These are phyloP conservation scores for Eubucco bourcierii DNA, from an alignment of 2,113 vertebrate species.

Conservation along the genomic window DNA sequence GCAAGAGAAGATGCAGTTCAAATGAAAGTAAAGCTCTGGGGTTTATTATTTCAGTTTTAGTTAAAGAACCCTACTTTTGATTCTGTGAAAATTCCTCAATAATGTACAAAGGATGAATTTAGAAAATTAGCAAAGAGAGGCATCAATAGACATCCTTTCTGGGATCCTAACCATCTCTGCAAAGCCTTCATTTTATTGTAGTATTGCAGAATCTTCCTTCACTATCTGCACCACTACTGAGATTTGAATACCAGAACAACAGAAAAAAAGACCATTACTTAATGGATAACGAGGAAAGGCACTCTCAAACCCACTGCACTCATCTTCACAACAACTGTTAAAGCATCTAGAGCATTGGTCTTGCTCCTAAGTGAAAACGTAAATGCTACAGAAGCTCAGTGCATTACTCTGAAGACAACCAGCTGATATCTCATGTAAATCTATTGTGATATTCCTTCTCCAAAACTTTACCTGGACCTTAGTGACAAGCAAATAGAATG, in stretches of 20 bases:
- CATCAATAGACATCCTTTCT: background rate
- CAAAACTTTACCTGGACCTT: background rate
- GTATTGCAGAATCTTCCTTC: background rate
- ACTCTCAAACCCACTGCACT: background rate
- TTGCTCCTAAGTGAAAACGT: background rate
- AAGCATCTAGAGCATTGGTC: background rate
- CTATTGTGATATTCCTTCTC: background rate
- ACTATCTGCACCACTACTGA: constrained; percentile 15
- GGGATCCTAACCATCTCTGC: background rate
- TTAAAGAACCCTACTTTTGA: background rate
- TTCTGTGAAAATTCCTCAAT: background rate
- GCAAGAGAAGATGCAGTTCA: background rate
- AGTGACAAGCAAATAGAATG: background rate
- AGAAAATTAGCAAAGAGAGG: background rate
- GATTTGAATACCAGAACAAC: background rate
- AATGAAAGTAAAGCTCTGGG: background rate
- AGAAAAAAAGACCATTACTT: background rate
- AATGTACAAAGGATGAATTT: background rate
- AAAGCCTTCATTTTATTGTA: constrained; percentile 35
- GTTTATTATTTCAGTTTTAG: background rate
- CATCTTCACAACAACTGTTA: background rate
- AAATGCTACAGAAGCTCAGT: background rate
- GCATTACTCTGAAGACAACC: background rate
- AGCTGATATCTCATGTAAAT: background rate
- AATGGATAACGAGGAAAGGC: background rate